Conservation (phyloP, 2,888 invertebrate species). For the Spicauda simplicius region DNA sequence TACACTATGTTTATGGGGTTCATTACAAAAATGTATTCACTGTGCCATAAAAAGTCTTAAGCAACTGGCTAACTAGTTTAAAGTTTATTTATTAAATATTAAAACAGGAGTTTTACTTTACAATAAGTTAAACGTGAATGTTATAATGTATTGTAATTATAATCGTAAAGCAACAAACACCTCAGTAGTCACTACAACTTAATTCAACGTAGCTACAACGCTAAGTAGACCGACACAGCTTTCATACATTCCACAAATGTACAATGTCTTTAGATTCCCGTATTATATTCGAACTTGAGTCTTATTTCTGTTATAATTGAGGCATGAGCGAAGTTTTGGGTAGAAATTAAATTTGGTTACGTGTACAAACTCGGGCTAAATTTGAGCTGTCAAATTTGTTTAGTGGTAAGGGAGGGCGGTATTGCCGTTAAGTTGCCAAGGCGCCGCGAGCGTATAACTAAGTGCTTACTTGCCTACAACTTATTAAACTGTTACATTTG, state of each 20-base stretch:
- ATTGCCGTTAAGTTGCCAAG: constrained; percentile 75
- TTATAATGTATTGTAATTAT: constrained; percentile 2
- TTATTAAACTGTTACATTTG: constrained; percentile 82
- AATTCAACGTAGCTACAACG: constrained; percentile 76
- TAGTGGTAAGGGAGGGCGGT: constrained; percentile 79
- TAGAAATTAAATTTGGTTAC: constrained; percentile 56
- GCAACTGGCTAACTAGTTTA: no score
- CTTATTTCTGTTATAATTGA: constrained; percentile 45
- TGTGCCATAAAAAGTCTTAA: no score
- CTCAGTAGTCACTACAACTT: constrained; percentile 81
- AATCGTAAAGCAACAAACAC: constrained; percentile 65
- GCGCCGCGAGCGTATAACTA: constrained; percentile 78
- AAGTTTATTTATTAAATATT: no score
- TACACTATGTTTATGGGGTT: no score
- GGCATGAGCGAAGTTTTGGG: constrained; percentile 24
- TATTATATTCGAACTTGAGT: constrained; percentile 39
- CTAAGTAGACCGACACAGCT: constrained; percentile 77
- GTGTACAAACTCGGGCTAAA: constrained; percentile 78
- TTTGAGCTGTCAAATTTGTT: constrained; percentile 84
- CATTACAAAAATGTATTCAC: no score
- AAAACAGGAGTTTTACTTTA: no score
- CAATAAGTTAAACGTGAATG: not conserved
- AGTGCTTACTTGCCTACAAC: constrained; percentile 79
- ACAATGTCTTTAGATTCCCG: constrained; percentile 19
- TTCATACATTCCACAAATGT: constrained; percentile 53